A percentile compares a stretch with the other conserved stretches of the same genome.
Conservation (phyloP, 2,888 invertebrate genomes). For the Epirrhoe alternata region DNA sequence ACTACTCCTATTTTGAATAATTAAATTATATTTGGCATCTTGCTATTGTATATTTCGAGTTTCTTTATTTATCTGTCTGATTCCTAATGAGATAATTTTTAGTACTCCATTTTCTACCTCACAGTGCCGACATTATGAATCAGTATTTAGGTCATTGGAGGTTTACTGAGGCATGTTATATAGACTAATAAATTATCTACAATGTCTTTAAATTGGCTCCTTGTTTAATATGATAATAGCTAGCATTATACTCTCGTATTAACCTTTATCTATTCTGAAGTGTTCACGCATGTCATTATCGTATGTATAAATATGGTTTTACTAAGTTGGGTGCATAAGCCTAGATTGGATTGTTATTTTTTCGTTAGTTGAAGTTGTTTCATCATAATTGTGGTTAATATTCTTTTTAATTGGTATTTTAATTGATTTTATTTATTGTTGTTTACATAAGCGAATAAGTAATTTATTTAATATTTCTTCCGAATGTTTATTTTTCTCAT, state of each 20-base stretch:
- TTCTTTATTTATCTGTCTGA: not conserved
- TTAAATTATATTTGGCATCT: conserved; percentile 9
- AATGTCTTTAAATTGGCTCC: conserved; percentile 50
- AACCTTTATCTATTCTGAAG: conserved; percentile 15
- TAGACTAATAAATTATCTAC: conserved; percentile 51
- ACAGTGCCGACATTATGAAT: conserved; percentile 63
- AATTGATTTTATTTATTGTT: too few species aligned
- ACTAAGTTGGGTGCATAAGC: not conserved
- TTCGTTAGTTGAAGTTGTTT: too few species aligned
- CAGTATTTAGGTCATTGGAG: conserved; percentile 64
- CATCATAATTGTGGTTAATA: too few species aligned
- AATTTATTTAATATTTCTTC: too few species aligned
- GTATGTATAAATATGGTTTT: conserved; percentile 19
- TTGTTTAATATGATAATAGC: conserved; percentile 49
- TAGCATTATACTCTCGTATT: conserved; percentile 39
- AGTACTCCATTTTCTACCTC: conserved; percentile 48
- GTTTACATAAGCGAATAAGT: too few species aligned
- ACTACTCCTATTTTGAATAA: conserved; percentile 22
- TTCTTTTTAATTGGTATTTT: too few species aligned
- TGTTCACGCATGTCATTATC: conserved; percentile 24
- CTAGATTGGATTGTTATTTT: too few species aligned
- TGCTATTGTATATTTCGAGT: not conserved
- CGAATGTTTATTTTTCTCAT: too few species aligned
- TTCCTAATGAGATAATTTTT: not conserved
- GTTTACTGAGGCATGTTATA: conserved; percentile 52